Conservation (phyloP, 2,888 invertebrate genomes). For the Arctia plantaginis region DNA sequence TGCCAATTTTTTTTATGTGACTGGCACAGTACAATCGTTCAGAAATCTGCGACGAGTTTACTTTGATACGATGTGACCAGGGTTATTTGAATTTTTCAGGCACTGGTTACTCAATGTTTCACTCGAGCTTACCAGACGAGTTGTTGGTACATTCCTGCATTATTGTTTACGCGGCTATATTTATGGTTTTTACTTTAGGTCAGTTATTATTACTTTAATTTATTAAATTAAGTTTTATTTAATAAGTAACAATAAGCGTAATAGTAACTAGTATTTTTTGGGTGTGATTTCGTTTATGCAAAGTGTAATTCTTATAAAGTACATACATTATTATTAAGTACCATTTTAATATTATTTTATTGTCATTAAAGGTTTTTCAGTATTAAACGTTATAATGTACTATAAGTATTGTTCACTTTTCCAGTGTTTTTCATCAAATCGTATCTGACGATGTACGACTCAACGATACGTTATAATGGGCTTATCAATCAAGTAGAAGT, state of each 20-base stretch:
- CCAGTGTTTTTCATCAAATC: constrained; percentile 66
- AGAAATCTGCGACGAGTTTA: neutral
- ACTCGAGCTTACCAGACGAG: constrained; percentile 54
- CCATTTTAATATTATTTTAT: too few relatives aligned
- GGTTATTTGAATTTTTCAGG: constrained; percentile 49
- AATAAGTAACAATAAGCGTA: too few relatives aligned
- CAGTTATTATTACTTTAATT: constrained; percentile 18
- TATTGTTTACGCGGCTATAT: constrained; percentile 60
- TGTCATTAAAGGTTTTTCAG: too few relatives aligned
- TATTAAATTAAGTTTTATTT: too few relatives aligned
- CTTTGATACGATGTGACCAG: neutral
- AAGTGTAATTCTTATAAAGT: too few relatives aligned
- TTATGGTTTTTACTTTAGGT: constrained; percentile 67
- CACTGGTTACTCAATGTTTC: constrained; percentile 62
- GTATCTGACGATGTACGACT: constrained; percentile 60
- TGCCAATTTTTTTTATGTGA: neutral
- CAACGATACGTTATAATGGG: constrained; percentile 68
- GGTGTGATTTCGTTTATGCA: too few relatives aligned
- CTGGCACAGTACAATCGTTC: neutral
- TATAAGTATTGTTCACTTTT: constrained; percentile 20
- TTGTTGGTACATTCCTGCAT: constrained; percentile 59
- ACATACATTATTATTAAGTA: too few relatives aligned
- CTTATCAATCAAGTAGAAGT: constrained; percentile 84
- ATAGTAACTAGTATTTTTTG: too few relatives aligned
- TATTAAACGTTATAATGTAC: too few relatives aligned